Percentiles rank a stretch among this genome's conserved stretches.
phyloP scores from a whole-genome alignment of 1,140 invertebrate genomes.

The Monomorium pharaonis region DNA sequence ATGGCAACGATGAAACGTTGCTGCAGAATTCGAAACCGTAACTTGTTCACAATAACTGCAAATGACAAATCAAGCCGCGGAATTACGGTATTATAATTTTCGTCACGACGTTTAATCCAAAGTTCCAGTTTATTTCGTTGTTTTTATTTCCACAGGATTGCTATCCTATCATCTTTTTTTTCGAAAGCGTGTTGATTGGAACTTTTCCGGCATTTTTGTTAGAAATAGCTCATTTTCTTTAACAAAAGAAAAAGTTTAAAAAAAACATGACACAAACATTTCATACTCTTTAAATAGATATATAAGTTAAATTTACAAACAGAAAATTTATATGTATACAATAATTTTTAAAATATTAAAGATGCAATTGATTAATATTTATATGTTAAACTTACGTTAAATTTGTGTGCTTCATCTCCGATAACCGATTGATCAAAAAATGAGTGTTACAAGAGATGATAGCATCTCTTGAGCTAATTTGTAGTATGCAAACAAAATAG shows the following conservation, averaged over 20 bases:
- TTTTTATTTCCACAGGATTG: constrained; percentile 4
- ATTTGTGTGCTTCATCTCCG: not conserved
- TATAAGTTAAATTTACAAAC: not conserved
- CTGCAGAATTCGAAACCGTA: constrained; percentile 25
- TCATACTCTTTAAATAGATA: not conserved
- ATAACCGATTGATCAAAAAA: not conserved
- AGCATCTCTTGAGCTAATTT: not conserved
- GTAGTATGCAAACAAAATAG: constrained; percentile 15
- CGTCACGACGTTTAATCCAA: constrained; percentile 10
- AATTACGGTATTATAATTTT: constrained; percentile 49
- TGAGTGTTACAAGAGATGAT: not conserved
- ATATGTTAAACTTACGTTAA: not conserved
- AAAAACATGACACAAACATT: not conserved
- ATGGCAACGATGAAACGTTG: constrained; percentile 54
- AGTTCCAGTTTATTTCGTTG: not conserved
- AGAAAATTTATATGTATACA: not conserved
- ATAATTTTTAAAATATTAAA: not conserved
- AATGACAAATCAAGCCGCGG: constrained; percentile 47
- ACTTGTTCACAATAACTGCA: constrained; percentile 26
- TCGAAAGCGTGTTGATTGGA: not conserved
- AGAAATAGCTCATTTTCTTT: not conserved
- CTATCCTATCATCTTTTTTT: not conserved
- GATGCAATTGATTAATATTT: not conserved
- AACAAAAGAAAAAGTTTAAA: not conserved
- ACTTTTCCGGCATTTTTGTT: not conserved